phyloP scores from a whole-genome alignment of 2,888 invertebrate species.

The Cheiracanthium punctorium region DNA sequence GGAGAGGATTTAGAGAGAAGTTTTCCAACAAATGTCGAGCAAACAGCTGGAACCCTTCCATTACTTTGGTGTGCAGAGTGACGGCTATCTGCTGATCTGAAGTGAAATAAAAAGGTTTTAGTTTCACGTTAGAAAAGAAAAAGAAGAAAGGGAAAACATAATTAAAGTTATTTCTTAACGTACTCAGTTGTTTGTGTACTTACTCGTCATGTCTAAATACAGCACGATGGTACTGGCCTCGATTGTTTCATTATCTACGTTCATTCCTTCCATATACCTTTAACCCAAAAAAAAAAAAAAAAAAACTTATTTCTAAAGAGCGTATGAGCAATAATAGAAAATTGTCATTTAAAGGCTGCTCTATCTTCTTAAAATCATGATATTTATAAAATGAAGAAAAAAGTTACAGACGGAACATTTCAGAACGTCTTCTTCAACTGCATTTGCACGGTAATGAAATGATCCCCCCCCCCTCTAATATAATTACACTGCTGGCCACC shows the following conservation, averaged over 20 bases:
- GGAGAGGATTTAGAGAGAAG: constrained; percentile 87
- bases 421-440: no score
- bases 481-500: no score
- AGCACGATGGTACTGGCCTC: constrained; percentile 91
- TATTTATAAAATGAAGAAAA: no score
- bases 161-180: not conserved
- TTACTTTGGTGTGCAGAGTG: constrained; percentile 89
- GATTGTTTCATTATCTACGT: constrained; percentile 89
- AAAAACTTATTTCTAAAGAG: not conserved
- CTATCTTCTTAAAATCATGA: no score
- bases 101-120: no score
- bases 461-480: no score
- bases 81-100: constrained; percentile 97
- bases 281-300: constrained; percentile 29
- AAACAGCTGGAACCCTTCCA: constrained; percentile 90
- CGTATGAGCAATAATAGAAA: no score
- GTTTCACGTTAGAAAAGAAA: no score
- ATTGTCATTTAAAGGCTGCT: no score
- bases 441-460: no score
- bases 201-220: constrained; percentile 89
- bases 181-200: constrained; percentile 20
- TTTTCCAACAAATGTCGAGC: constrained; percentile 83
- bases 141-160: not conserved
- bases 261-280: constrained; percentile 77
- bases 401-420: no score